A percentile compares a stretch with the other conserved stretches of the same genome.
These are phyloP conservation scores for Coptotermes formosanus DNA, from an alignment of 1,140 invertebrate genomes.

Conservation along the genomic window DNA sequence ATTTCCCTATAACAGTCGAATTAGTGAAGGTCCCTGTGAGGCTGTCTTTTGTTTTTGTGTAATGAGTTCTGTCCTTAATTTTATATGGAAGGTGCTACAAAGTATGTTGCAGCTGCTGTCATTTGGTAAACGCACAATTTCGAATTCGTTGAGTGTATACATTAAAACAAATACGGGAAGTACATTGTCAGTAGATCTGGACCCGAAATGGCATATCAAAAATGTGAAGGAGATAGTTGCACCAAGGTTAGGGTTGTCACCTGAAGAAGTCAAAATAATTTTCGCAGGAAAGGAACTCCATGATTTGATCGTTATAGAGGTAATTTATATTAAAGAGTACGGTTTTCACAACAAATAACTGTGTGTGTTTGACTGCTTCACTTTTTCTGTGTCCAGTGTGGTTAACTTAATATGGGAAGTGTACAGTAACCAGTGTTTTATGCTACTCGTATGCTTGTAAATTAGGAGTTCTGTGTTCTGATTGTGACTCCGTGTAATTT, in stretches of 20 bases:
- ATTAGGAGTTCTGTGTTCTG: too few relatives aligned
- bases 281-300: conserved; percentile 81
- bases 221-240: conserved; percentile 73
- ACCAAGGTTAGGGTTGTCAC: conserved; percentile 62
- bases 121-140: conserved; percentile 59
- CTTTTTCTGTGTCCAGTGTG: neutral
- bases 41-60: too few relatives aligned
- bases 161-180: conserved; percentile 70
- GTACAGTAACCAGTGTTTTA: too few relatives aligned
- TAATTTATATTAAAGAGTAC: conserved; percentile 43
- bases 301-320: conserved; percentile 69
- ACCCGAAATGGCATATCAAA: conserved; percentile 73
- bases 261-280: conserved; percentile 77
- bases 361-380: neutral
- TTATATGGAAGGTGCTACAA: conserved; percentile 55
- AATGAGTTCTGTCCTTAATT: conserved; percentile 60
- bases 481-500: too few relatives aligned
- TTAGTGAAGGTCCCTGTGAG: too few relatives aligned
- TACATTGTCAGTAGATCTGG: conserved; percentile 64
- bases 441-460: too few relatives aligned
- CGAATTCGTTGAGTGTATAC: conserved; percentile 65
- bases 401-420: too few relatives aligned
- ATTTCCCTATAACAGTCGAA: too few relatives aligned
- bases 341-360: neutral
- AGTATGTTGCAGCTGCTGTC: conserved; percentile 64